These are phyloP conservation scores for Diacarnus erythraeanus DNA, from an alignment of 37 sponge, comb jelly and placozoan genomes.

Conservation along the genomic window DNA sequence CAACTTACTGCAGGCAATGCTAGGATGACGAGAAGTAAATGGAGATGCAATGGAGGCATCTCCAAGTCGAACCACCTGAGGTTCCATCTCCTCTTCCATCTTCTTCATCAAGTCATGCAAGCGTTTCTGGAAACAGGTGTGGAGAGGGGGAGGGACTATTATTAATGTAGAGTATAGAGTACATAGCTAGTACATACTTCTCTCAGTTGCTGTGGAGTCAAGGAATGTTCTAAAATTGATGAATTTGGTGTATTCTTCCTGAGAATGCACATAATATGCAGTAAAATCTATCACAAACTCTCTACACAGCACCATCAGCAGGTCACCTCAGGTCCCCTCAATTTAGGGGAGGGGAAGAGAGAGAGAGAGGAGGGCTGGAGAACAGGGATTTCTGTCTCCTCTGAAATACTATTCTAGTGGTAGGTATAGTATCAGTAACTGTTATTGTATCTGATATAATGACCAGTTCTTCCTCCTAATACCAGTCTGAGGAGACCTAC, in stretches of 20 bases:
- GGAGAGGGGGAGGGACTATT: neutral
- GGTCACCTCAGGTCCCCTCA: too few species aligned
- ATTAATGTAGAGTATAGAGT: neutral
- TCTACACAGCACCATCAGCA: too few species aligned
- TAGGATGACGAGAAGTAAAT: slow-evolving; percentile 87
- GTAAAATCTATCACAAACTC: too few species aligned
- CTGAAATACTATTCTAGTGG: too few species aligned
- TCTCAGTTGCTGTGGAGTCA: slow-evolving; percentile 30
- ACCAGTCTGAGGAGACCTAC: too few species aligned
- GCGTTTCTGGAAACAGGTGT: slow-evolving; percentile 24
- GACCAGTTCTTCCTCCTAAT: too few species aligned
- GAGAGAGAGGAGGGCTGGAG: too few species aligned
- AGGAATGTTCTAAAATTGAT: neutral
- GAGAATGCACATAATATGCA: too few species aligned
- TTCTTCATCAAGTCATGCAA: slow-evolving; percentile 57
- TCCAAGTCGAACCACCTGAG: slow-evolving; percentile 86
- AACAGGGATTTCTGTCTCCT: too few species aligned
- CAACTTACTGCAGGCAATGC: slow-evolving; percentile 79
- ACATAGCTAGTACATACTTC: slow-evolving; percentile 8
- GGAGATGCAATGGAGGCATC: slow-evolving; percentile 99
- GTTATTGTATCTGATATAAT: too few species aligned
- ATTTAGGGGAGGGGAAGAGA: too few species aligned
- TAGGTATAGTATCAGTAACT: too few species aligned
- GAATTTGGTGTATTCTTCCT: neutral
- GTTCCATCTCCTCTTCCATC: slow-evolving; percentile 60